Conservation (phyloP, 2,113 vertebrate genomes). For the Cyanocitta stelleri region DNA sequence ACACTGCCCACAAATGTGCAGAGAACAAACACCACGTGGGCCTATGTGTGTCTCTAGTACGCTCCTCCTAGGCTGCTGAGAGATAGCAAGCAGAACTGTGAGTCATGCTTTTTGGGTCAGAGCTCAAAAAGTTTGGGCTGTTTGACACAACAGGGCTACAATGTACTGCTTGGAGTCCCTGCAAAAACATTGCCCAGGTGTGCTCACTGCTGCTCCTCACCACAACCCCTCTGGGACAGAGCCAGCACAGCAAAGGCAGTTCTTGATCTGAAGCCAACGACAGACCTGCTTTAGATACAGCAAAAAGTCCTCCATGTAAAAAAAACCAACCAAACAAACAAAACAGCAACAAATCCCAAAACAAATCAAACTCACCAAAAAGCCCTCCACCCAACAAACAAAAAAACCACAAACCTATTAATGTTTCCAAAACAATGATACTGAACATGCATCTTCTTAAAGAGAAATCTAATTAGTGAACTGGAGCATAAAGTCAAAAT, state of each 20-base stretch:
- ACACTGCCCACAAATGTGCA: constrained; percentile 4
- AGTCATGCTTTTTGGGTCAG: background rate
- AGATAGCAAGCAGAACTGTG: background rate
- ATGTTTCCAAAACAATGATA: background rate
- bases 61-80: background rate
- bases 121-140: background rate
- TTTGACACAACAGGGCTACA: background rate
- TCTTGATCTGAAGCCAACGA: background rate
- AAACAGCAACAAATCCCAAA: background rate
- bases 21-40: background rate
- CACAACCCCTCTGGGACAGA: background rate
- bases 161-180: background rate
- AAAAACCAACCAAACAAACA: background rate
- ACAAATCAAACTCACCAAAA: background rate
- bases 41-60: background rate
- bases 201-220: background rate
- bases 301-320: background rate
- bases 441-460: background rate
- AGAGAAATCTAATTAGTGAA: background rate
- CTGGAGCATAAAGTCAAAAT: background rate
- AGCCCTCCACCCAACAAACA: background rate
- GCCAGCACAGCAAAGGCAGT: accelerated
- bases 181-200: background rate
- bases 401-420: background rate
- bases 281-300: background rate